Percentiles rank a stretch among this genome's conserved stretches.
These are phyloP conservation scores for Orussus abietinus DNA, from an alignment of 1,140 invertebrate genomes.

Conservation along the genomic window DNA sequence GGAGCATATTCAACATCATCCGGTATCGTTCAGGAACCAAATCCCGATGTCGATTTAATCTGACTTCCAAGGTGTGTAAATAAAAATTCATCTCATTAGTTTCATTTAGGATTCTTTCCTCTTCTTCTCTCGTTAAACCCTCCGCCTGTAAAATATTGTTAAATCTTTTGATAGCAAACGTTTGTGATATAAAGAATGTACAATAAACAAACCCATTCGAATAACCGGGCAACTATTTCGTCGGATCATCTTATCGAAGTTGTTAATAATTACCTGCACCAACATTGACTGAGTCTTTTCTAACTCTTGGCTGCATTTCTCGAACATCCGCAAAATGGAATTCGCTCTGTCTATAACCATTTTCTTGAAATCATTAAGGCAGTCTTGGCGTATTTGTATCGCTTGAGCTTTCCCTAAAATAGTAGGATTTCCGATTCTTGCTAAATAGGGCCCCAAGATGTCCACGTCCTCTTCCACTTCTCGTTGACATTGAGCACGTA, in stretches of 20 bases:
- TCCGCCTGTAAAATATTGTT: conserved; percentile 30
- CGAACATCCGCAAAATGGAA: conserved; percentile 53
- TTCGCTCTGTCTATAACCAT: conserved; percentile 53
- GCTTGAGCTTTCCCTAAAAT: conserved; percentile 43
- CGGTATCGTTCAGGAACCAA: conserved; percentile 38
- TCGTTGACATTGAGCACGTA: conserved; percentile 34
- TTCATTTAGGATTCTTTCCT: conserved; percentile 43
- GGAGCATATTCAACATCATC: conserved; percentile 23
- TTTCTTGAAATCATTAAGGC: conserved; percentile 57
- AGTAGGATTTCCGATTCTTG: conserved; percentile 47
- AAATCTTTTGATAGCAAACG: conserved; percentile 8
- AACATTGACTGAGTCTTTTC: conserved; percentile 23
- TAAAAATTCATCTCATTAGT: conserved; percentile 43
- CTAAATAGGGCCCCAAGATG: conserved; percentile 58
- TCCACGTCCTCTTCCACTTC: conserved; percentile 47
- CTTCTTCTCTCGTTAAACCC: conserved; percentile 41
- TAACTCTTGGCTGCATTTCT: conserved; percentile 32
- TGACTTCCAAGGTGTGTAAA: conserved; percentile 47
- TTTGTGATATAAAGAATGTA: background rate
- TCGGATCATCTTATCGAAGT: background rate
- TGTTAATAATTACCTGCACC: conserved; percentile 24
- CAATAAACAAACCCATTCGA: background rate
- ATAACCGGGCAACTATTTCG: background rate
- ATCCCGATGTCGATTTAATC: conserved; percentile 43
- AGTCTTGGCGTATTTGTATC: conserved; percentile 44